A percentile compares a stretch with the other conserved stretches of the same genome.
These are phyloP conservation scores for Amphiprion percula DNA, from an alignment of 2,113 vertebrate species.

Conservation along the genomic window DNA sequence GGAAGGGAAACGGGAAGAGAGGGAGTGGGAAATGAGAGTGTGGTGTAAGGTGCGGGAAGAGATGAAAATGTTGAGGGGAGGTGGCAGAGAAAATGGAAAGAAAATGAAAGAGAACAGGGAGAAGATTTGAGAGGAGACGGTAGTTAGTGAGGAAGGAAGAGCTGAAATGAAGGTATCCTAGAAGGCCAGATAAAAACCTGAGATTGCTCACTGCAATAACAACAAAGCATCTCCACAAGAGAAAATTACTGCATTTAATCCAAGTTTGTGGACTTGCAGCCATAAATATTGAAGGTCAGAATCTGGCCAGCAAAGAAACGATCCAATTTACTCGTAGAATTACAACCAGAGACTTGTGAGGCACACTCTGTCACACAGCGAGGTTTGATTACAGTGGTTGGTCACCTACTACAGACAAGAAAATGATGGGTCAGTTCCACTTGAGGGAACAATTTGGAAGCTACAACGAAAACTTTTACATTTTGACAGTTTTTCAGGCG, in stretches of 20 bases:
- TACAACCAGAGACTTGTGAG: slow-evolving; percentile 21
- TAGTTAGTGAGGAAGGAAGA: slow-evolving; percentile 44
- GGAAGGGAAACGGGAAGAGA: slow-evolving; percentile 16
- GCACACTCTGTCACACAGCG: slow-evolving; percentile 65
- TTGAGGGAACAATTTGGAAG: slow-evolving; percentile 23
- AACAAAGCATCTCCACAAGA: neutral
- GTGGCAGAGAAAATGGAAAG: slow-evolving; percentile 1
- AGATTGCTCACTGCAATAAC: slow-evolving; percentile 1
- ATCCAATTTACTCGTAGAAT: slow-evolving; percentile 19
- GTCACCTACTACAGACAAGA: neutral
- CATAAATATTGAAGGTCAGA: slow-evolving; percentile 11
- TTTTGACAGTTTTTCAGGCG: slow-evolving; percentile 20
- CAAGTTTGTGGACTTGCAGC: slow-evolving; percentile 4
- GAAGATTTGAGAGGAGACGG: slow-evolving; percentile 31
- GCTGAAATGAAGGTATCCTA: slow-evolving; percentile 15
- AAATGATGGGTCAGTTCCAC: slow-evolving; percentile 28
- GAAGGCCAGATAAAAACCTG: slow-evolving; percentile 40
- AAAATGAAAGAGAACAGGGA: neutral
- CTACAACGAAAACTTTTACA: neutral
- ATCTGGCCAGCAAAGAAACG: slow-evolving; percentile 32
- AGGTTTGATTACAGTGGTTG: slow-evolving; percentile 22
- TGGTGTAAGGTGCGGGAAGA: slow-evolving; percentile 36
- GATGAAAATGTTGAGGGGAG: slow-evolving; percentile 20
- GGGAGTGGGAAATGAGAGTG: slow-evolving; percentile 52
- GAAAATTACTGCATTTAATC: slow-evolving; percentile 1